Conservation (phyloP, 2,888 invertebrate species). For the Smittia sp. region DNA sequence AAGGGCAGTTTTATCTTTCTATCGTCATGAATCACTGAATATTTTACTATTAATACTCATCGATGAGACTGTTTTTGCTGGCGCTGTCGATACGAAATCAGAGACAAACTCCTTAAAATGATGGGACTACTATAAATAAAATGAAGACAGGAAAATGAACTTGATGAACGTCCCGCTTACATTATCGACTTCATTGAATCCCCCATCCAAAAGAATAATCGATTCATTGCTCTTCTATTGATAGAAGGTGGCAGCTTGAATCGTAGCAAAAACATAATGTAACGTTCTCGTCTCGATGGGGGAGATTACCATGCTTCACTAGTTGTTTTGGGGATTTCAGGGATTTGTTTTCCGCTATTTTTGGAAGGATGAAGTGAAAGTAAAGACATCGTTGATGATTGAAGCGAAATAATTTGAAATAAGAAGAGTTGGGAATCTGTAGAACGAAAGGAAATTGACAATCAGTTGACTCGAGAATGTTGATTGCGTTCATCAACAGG, state of each 20-base stretch:
- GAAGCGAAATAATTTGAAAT: constrained; percentile 13
- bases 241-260: constrained; percentile 7
- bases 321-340: constrained; percentile 29
- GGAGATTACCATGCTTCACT: constrained; percentile 39
- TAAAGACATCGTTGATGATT: not conserved
- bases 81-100: not conserved
- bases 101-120: not conserved
- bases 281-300: not conserved
- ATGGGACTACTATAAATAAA: not conserved
- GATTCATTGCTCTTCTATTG: constrained; percentile 2
- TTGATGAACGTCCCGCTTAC: constrained; percentile 2
- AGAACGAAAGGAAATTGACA: not conserved
- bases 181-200: constrained; percentile 3
- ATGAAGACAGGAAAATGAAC: not conserved
- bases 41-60: no score
- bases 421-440: not conserved
- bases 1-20: not conserved
- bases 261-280: not conserved
- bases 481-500: no score
- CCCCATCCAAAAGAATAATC: not conserved
- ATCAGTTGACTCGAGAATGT: no score
- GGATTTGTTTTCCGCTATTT: not conserved
- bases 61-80: not conserved
- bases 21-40: constrained; percentile 23
- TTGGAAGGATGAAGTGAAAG: no score